Base-by-base conservation (phyloP, 2,888 invertebrate species). In the Invenusta paracnida region DNA sequence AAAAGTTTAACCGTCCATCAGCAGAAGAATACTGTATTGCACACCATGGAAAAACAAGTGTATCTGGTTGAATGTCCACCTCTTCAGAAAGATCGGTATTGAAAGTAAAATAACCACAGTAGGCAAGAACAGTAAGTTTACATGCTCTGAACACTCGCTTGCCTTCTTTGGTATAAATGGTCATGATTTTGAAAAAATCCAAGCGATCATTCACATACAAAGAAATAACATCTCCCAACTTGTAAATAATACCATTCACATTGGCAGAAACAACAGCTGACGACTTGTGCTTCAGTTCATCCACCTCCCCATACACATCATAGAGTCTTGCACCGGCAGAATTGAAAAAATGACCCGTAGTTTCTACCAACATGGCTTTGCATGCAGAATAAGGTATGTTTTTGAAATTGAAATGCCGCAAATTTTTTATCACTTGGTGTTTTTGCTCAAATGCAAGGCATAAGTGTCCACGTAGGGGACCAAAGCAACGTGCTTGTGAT, bases 401-500 rank as follows among this genome's bases (percentile, higher is more conserved):
- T 29, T n/a, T 13, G 82, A 29, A 82, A 82, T 82, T 82, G 29
- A 82, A 82, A 23, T 82, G 31, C 23, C 82, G 2, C 1, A 82
- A 11, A 82, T 82, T 82, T 82, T 82, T 82, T 2, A 82, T 30
- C 5, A 82, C 82, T 28, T 82, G 82, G 27, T 82, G 82, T 28
- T 82, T 82, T 29, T 29, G 2, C 28, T 82, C 82, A 82, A 48
- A 82, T 2, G 82, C 82, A 13, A 82, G 82, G 27, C 82, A 82
- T 27, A 30, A 23, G 29, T 82, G 82, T 11, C 27, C 31, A 2
- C 82, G 2, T 23, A 82, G 30, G 1, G 82, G 31, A 27, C 82
- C 82, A 82, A 82, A 82, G 5, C 17, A 23, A 25, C 28, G 2
- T 2, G 82, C 82, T 30, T 82, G 82, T 2, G 2, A 2, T 2